Percentiles rank a stretch among this genome's conserved stretches.
Conservation (phyloP, 2,888 invertebrate species). For the Mystacides longicornis region DNA sequence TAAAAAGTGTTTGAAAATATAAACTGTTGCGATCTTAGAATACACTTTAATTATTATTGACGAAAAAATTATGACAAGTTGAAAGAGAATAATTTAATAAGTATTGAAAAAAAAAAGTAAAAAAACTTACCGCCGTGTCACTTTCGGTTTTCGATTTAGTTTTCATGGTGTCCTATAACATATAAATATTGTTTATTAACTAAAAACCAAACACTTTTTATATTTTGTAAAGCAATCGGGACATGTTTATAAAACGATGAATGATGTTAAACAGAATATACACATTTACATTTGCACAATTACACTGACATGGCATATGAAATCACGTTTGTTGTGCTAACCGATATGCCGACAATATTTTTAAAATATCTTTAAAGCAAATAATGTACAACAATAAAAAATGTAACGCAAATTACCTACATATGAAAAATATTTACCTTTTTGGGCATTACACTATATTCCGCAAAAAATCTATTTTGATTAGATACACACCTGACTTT, state of each 20-base stretch:
- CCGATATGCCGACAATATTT: not conserved
- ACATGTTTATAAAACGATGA: not conserved
- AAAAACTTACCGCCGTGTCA: not conserved
- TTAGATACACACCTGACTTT: constrained; percentile 1
- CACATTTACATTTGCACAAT: not conserved
- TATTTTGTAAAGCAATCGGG: not conserved
- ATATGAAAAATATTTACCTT: not conserved
- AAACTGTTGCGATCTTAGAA: not conserved
- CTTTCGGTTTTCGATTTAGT: not conserved
- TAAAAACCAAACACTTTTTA: not conserved
- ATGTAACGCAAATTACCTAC: not conserved
- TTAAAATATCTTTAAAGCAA: not conserved
- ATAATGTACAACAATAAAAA: not conserved
- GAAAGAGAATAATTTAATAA: not conserved
- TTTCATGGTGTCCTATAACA: not conserved
- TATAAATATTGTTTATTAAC: not conserved
- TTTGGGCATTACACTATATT: not conserved
- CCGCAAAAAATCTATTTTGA: constrained; percentile 1
- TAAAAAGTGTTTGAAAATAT: not conserved
- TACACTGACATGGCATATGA: not conserved
- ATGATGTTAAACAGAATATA: not conserved
- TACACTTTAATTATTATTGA: not conserved
- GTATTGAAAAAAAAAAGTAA: not conserved
- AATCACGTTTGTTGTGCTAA: not conserved
- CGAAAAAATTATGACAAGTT: no score